Evolutionary conservation across 2,113 vertebrate genomes (phyloP), one percentile per base, ranked within the genome.

Genomic region (Megaceryle torquata): DNA sequence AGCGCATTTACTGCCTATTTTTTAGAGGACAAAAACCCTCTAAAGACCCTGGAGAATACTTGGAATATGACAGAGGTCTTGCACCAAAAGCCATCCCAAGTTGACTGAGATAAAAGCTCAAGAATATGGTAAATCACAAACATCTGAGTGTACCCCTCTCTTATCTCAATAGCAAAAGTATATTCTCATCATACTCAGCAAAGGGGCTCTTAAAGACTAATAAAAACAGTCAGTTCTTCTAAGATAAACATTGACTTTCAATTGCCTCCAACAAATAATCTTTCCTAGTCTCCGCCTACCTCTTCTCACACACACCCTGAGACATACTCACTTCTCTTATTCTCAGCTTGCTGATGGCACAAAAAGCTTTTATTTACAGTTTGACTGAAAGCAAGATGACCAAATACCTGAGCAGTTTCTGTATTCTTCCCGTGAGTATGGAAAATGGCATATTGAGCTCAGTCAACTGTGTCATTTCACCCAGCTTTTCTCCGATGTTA

Each of bases 381-480:
- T 13, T 61, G 39, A 69, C 14, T 87, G 71, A 79, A 76, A 91
- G 29, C 24, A 79, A 31, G 18, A 65, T 44, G 50, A 63, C 6
- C 19, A 43, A 10, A 96, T 97, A 99, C 99, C 98, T 97, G 9
- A 99, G 98, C 76, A 99, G 95, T 63, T 97, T 98, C 74, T 98
- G 98, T 70, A 99, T 89, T 91, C 98, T 98, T 95, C 99, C 99
- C 0, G 99, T 99, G 60, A 99, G 98, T 6, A 97, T 97, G 48
- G 99, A 99, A 98, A 99, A 99, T 5, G 98, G 97, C 61, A 99
- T 44, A n/a, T 84, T 98, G 63, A 99, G 98, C 91, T 99, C 99
- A 0, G 97, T 98, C 68, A 99, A 98, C 50, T 93, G 97, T 0
- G 37, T 96, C 97, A 99, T 98, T 64, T 94, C 96, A 65, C 98